Base-by-base conservation (phyloP, 2,888 invertebrate genomes). In the Adineta ricciae region DNA sequence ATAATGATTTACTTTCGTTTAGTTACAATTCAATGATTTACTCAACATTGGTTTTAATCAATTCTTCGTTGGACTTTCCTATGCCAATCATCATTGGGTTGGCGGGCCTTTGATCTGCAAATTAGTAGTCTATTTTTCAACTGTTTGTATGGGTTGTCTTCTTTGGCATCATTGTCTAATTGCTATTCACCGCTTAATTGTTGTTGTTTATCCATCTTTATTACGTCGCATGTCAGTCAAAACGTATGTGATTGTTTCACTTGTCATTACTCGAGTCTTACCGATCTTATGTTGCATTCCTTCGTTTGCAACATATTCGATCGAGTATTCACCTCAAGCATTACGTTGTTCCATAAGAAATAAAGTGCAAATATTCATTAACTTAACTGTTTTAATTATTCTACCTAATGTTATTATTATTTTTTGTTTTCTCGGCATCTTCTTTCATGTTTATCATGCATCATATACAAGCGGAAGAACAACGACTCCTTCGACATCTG, bases 31-130 rank as follows among this genome's bases (percentile, higher is more conserved):
- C 36, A 85, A 85, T 46, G 85, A 85, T 56, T 52, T 85, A 73
- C 27, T 85, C 3, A 85, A 85, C 56, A 85, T 85, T 82, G 85
- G 85, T 27, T 85, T 85, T 24, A 85, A 85, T 56, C 85, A 85
- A 82, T 73, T 85, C 46, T 83, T 85, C 21, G 85, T 85, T n/a
- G 85, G 85, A 49, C 41, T 86, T 24, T 86, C 86, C 21, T 86
- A 86, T 83, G 46, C 83, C 8, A 84, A 78, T 72, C 78, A 38
- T 84, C 36, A 50, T 46, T 86, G 86, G 86, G n/a, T 72, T 9
- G 41, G 38, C 8, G 84, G 84, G n/a, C 78, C 24, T n/a, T 78
- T 73, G 50, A 27, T 85, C 11, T 86, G 86, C 32, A 54, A 84
- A 46, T 52, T 86, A 72, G 82, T 84, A 49, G 86, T 84, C 11